Percentiles rank a stretch among this genome's conserved stretches.
phyloP scores from a whole-genome alignment of 2,888 invertebrate species.

The Villa cingulata region DNA sequence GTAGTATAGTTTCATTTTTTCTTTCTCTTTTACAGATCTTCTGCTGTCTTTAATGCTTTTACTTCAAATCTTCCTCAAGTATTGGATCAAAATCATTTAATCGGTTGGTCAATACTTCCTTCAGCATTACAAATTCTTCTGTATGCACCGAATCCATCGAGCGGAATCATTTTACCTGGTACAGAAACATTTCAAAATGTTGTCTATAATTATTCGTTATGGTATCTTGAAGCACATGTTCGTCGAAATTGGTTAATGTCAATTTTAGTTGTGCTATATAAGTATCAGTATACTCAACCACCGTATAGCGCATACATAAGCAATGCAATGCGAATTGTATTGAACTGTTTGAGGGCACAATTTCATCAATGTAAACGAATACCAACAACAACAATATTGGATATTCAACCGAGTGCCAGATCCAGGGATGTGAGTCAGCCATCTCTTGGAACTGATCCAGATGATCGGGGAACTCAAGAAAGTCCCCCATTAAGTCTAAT shows the following conservation, averaged over 20 bases:
- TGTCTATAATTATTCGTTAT: slow-evolving; percentile 60
- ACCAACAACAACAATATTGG: slow-evolving; percentile 64
- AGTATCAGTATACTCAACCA: slow-evolving; percentile 69
- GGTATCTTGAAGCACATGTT: slow-evolving; percentile 74
- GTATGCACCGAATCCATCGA: slow-evolving; percentile 67
- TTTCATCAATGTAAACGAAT: slow-evolving; percentile 82
- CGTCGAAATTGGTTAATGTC: slow-evolving; percentile 89
- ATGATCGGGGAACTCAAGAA: slow-evolving; percentile 38
- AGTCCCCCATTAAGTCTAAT: slow-evolving; percentile 50
- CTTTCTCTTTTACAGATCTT: slow-evolving; percentile 45
- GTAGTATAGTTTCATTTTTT: too few species aligned
- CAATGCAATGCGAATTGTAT: slow-evolving; percentile 70
- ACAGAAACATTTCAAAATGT: slow-evolving; percentile 46
- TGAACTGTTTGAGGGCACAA: slow-evolving; percentile 84
- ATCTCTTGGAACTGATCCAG: slow-evolving; percentile 54
- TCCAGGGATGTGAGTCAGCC: slow-evolving; percentile 57
- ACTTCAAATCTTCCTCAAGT: slow-evolving; percentile 86
- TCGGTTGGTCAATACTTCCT: slow-evolving; percentile 79
- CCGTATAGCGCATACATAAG: slow-evolving; percentile 58
- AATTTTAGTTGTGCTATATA: slow-evolving; percentile 84
- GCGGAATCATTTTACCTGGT: slow-evolving; percentile 36
- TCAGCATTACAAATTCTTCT: slow-evolving; percentile 69
- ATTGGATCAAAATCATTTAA: slow-evolving; percentile 87
- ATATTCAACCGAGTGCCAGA: slow-evolving; percentile 45
- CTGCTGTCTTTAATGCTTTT: slow-evolving; percentile 93